Evolutionary conservation across 2,888 invertebrate genomes (phyloP), one percentile per base, ranked within the genome.

Genomic region (Rosalia funebris): DNA sequence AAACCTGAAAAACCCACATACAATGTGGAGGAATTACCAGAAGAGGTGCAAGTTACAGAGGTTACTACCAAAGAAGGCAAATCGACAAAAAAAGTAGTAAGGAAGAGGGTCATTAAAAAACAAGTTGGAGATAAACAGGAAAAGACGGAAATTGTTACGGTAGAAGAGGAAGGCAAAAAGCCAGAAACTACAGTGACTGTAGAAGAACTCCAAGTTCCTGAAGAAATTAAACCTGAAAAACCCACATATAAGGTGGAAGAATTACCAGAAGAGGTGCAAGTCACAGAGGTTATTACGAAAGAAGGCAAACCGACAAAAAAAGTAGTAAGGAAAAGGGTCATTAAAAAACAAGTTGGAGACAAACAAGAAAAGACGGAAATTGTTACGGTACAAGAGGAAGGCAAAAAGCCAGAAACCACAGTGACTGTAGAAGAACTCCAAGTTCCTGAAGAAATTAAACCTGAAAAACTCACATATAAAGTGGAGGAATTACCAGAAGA

Each of bases 271-370:
- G 81, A 81, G 74, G 76, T 74, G 2, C 79, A 65, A 16, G 60
- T 75, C 10, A 66, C 71, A 32, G 72, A 77, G 1, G 50, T 65
- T 36, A 62, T 70, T 16, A 41, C 42, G 10, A 62, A 56, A 15
- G 63, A 69, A n/a, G 68, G 66, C 15, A 62, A 66, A 14, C 64
- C 71, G n/a, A 73, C 64, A 54, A 73, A 68, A 60, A 70, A 67
- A 41, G 77, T 78, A 36, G 74, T 78, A 4, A 81, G 78, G 36
- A 82, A 79, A 44, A 75, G 82, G 31, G 71, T 79, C 0, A 80
- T 83, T 46, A 83, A 78, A 52, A 83, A 82, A 66, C 79, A 78
- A 46, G 68, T 63, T 44, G 75, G 70, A 31, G 65, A 62, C 36
- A 77, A 74, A 70, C 59, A 75, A 57, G 75, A 75, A 70, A 72